Percentiles rank a stretch among this genome's conserved stretches.
Conservation (phyloP, 1,140 invertebrate genomes). For the Helicorthomorpha holstii region DNA sequence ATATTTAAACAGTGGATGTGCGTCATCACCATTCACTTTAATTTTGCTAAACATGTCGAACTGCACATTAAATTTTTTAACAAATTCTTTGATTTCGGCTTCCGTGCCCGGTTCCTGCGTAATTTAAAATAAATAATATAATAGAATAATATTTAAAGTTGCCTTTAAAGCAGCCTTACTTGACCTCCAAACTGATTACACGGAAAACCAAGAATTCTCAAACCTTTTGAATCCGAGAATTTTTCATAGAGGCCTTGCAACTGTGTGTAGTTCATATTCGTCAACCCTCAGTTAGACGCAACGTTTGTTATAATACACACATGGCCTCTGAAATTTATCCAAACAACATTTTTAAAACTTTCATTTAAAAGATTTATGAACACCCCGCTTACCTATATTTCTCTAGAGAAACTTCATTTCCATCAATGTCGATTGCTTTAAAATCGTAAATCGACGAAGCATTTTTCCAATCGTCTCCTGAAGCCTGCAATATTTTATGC, state of each 20-base stretch:
- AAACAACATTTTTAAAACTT: not conserved
- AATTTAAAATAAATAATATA: no score
- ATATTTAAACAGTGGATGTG: slow-evolving; percentile 75
- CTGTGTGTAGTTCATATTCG: slow-evolving; percentile 55
- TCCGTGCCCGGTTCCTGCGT: slow-evolving; percentile 58
- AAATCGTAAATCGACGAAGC: slow-evolving; percentile 57
- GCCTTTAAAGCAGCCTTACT: slow-evolving; percentile 12
- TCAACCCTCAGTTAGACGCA: slow-evolving; percentile 67
- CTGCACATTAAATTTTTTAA: slow-evolving; percentile 44
- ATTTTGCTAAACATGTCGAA: slow-evolving; percentile 67
- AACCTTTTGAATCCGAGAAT: slow-evolving; percentile 40
- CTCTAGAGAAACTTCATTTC: slow-evolving; percentile 46
- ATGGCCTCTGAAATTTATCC: slow-evolving; percentile 29
- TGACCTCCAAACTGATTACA: slow-evolving; percentile 81
- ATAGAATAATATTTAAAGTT: no score
- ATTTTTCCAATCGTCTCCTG: slow-evolving; percentile 34
- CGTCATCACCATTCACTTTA: slow-evolving; percentile 69
- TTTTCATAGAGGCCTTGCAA: slow-evolving; percentile 54
- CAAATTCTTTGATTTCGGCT: slow-evolving; percentile 53
- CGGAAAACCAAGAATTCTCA: slow-evolving; percentile 72
- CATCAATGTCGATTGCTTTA: slow-evolving; percentile 49
- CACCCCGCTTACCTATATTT: slow-evolving; percentile 38
- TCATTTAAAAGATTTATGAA: not conserved
- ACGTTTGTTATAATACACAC: slow-evolving; percentile 68
- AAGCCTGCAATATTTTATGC: no score